Percentiles rank a stretch among this genome's conserved stretches.
Evolutionary conservation across 1,140 invertebrate species (phyloP).

Genomic region (Drosophila kikkawai): DNA sequence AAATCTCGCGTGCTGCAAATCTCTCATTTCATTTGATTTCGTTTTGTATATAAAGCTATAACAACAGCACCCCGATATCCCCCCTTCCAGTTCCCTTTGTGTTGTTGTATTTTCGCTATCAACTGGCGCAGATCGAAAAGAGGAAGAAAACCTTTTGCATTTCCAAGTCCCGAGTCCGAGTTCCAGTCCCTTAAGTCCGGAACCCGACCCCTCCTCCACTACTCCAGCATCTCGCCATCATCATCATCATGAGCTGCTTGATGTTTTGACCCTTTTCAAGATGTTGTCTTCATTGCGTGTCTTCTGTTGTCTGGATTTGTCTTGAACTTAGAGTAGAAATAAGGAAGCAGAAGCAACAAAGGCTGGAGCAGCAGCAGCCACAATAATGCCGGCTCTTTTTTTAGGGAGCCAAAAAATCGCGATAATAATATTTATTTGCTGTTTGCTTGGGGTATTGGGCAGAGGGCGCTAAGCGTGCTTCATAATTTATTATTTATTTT

Average conservation of each 20-base stretch:
- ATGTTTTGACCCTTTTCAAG: slow-evolving; percentile 82
- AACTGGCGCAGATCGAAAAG: slow-evolving; percentile 66
- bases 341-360: slow-evolving; percentile 66
- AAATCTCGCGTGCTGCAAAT: slow-evolving; percentile 78
- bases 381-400: slow-evolving; percentile 33
- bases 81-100: slow-evolving; percentile 28
- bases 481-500: slow-evolving; percentile 63
- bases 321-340: slow-evolving; percentile 44
- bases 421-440: slow-evolving; percentile 81
- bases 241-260: slow-evolving; percentile 54
- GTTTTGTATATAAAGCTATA: slow-evolving; percentile 65
- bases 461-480: slow-evolving; percentile 60
- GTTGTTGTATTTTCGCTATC: slow-evolving; percentile 46
- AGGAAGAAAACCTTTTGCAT: slow-evolving; percentile 63
- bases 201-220: slow-evolving; percentile 18
- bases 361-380: slow-evolving; percentile 30
- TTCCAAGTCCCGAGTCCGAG: slow-evolving; percentile 55
- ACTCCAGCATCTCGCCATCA: slow-evolving; percentile 10
- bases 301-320: slow-evolving; percentile 47
- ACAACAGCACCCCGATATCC: slow-evolving; percentile 38
- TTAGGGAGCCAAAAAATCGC: slow-evolving; percentile 55
- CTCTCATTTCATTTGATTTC: slow-evolving; percentile 69
- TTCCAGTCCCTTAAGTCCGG: slow-evolving; percentile 41
- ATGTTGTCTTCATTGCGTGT: slow-evolving; percentile 82
- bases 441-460: slow-evolving; percentile 24